Evolutionary conservation across 2,797 vertebrate genomes (phyloP), one percentile per base, ranked within the genome.

Genomic region (Pachyuromys duprasi): DNA sequence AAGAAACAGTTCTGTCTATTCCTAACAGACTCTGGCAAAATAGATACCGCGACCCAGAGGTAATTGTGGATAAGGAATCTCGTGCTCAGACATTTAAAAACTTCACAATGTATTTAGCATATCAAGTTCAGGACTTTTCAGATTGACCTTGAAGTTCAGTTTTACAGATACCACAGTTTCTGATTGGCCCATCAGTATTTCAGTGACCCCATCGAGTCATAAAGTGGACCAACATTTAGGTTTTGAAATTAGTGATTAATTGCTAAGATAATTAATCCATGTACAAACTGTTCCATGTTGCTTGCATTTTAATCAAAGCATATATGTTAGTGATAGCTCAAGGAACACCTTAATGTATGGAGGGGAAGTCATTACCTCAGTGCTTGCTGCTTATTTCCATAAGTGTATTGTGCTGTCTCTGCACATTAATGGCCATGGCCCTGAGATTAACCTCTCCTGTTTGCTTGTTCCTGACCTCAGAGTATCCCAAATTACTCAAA

Each of bases 401-500:
- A 76, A 91, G 63, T 31, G 75, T 67, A 65, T 93, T 94, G 70
- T 81, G 60, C 49, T 93, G 53, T 93, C 65, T 83, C 82, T 86
- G 42, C 36, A 49, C 82, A 95, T 92, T 92, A 95, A 95, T 75
- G 76, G 26, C 76, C 1, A 0, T 89, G 79, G 65, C 82, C 95
- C 86, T 60, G 63, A 96, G 62, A 95, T 96, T 96, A 97, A 96
- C 97, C 95, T 96, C 95, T 83, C 53, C n/a, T 92, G 82, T 97
- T 97, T 95, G 96, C 88, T 97, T 91, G 33, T 93, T 86, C 42
- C 95, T 95, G 87, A 95, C 90, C 96, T 96, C 62, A 89, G 63
- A 93, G 81, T 67, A 91, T 80, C 75, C 63, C 76, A 97, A 96
- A 97, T 97, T 96, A 97, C 89, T 98, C 97, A 96, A 97, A 98